Conservation (phyloP, 2,888 invertebrate species). For the Chymomyza procnemis region DNA sequence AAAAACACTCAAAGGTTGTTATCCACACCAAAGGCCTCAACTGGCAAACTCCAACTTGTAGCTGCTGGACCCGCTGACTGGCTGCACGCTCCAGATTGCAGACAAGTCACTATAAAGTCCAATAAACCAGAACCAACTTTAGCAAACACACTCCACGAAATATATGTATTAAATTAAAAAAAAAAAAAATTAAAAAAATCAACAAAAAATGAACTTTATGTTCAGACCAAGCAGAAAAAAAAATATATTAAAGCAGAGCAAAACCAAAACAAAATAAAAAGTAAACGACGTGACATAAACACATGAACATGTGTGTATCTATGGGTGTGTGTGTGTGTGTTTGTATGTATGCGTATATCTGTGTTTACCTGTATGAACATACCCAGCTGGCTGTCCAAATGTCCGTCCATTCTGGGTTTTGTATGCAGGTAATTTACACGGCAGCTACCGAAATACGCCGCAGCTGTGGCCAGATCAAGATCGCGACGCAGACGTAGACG, state of each 20-base stretch:
- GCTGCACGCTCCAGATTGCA: constrained; percentile 42
- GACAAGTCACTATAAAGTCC: constrained; percentile 10
- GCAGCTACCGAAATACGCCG: constrained; percentile 79
- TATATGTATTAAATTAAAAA: constrained; percentile 30
- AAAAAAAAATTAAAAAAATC: constrained; percentile 8
- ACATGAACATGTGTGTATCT: constrained; percentile 33
- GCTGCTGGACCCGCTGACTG: not conserved
- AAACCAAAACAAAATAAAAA: constrained; percentile 49
- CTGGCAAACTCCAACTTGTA: constrained; percentile 8
- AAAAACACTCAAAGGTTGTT: constrained; percentile 39
- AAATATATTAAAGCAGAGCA: constrained; percentile 36
- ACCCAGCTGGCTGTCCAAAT: constrained; percentile 19
- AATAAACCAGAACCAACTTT: not conserved
- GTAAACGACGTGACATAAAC: constrained; percentile 69
- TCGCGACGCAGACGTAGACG: not conserved
- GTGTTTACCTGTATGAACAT: constrained; percentile 62
- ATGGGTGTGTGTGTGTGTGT: constrained; percentile 16
- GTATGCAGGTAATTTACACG: constrained; percentile 78
- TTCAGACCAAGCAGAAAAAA: constrained; percentile 19
- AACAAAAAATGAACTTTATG: constrained; percentile 5
- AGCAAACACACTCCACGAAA: constrained; percentile 1
- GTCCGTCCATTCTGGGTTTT: constrained; percentile 32
- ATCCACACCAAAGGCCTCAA: constrained; percentile 37
- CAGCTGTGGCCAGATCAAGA: constrained; percentile 26
- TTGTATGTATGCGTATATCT: constrained; percentile 22